Evolutionary conservation across 2,113 vertebrate species (phyloP).

Genomic region (Bathybates hornii): DNA sequence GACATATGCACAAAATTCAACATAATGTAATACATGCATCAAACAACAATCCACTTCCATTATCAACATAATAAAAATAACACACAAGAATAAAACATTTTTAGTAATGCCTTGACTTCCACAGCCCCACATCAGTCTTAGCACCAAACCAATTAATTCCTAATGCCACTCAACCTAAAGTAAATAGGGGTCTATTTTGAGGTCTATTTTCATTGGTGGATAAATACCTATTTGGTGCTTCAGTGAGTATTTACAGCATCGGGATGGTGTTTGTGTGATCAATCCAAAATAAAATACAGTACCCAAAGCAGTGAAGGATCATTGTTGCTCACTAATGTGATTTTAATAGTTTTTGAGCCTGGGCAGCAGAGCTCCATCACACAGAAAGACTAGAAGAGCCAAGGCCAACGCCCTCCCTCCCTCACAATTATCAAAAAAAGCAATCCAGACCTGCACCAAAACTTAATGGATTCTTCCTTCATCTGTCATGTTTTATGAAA

Average conservation of each 20-base stretch:
- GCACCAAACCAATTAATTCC: neutral
- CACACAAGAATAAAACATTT: neutral
- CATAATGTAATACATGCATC: constrained; percentile 37
- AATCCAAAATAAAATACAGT: neutral
- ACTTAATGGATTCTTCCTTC: neutral
- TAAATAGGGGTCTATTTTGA: neutral
- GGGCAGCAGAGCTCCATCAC: neutral
- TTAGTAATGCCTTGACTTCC: neutral
- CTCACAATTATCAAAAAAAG: neutral
- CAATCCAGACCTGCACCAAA: neutral
- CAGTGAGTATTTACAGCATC: neutral
- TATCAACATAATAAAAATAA: constrained; percentile 49
- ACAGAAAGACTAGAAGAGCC: neutral
- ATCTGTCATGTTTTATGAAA: neutral
- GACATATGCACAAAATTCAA: constrained; percentile 37
- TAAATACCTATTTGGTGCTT: neutral
- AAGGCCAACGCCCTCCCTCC: neutral
- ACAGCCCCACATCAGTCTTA: neutral
- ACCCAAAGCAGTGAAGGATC: neutral
- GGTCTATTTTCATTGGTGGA: neutral
- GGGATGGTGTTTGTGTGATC: neutral
- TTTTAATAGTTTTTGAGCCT: neutral
- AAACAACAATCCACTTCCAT: constrained; percentile 57
- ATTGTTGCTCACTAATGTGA: neutral
- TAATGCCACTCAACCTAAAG: neutral